Base-by-base conservation (phyloP, 2,113 vertebrate species). In the Etheostoma cragini region DNA sequence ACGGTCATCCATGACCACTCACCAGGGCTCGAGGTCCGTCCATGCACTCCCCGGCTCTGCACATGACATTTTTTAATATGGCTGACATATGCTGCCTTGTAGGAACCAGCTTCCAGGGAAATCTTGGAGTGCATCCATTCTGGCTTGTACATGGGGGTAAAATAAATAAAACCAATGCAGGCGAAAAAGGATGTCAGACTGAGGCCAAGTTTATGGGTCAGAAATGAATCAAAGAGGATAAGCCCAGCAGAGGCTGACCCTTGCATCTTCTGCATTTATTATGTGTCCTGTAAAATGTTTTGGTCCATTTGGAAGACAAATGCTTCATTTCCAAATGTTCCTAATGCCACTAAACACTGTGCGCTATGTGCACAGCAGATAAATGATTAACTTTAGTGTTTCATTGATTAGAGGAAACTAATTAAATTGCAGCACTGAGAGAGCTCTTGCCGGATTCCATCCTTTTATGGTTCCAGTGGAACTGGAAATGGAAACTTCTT, bases 401-500 rank as follows among this genome's bases (percentile, higher is more conserved):
- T 50, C 12, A 62, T 72, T 72, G 69, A 82, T 85, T 70, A 21
- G 4, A 63, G 24, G 52, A 14, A 52, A 69, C 70, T 74, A 38
- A 64, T 63, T 83, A 38, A 64, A 78, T 73, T 81, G 19, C 17
- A 53, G 80, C 80, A 77, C 49, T 49, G 38, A 69, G 61, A 26
- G 68, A 21, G 52, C 21, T 46, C 52, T 76, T 38, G 64, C 70
- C 70, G 45, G 35, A 80, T 78, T 85, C 70, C 80, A 83, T 84
- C 80, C 78, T 78, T 61, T 46, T 33, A 38, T 83, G 56, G 58
- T 85, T 85, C 63, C 30, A 50, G 58, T 85, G 53, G 84, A 90
- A 68, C 69, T 85, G 87, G 86, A 89, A 90, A 73, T 72, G 50
- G 78, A 85, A 84, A 60, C 84, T 94, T 94, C 92, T 91, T 94